phyloP scores from a whole-genome alignment of 2,797 vertebrate species.

The Simalia tracyae region DNA sequence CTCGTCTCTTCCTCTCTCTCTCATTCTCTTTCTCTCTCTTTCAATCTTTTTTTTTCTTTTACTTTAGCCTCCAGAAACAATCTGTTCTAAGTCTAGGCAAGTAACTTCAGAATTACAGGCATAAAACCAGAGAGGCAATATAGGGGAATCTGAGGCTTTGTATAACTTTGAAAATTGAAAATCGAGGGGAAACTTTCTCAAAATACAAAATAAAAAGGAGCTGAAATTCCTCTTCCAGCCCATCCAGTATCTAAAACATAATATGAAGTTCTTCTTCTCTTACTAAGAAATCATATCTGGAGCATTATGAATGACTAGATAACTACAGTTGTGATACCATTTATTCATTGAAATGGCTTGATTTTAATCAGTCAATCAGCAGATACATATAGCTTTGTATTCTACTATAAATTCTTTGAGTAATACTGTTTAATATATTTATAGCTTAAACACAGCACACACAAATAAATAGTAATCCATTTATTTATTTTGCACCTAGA shows the following conservation, averaged over 20 bases:
- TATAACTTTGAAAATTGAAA: not conserved
- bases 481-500: not conserved
- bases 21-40: not conserved
- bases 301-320: not conserved
- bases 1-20: not conserved
- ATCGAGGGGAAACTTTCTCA: not conserved
- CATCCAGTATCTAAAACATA: not conserved
- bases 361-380: not conserved
- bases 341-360: not conserved
- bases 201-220: not conserved
- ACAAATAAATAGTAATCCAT: not conserved
- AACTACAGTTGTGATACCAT: not conserved
- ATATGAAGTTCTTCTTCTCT: not conserved
- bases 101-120: not conserved
- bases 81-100: not conserved
- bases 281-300: not conserved
- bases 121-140: not conserved
- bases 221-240: not conserved
- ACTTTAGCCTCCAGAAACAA: not conserved
- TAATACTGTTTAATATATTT: not conserved
- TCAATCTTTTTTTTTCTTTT: not conserved
- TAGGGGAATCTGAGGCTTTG: not conserved
- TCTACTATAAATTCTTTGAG: not conserved
- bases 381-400: not conserved
- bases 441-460: not conserved